Conservation (phyloP, 2,888 invertebrate genomes). For the Silvanus unidentatus region DNA sequence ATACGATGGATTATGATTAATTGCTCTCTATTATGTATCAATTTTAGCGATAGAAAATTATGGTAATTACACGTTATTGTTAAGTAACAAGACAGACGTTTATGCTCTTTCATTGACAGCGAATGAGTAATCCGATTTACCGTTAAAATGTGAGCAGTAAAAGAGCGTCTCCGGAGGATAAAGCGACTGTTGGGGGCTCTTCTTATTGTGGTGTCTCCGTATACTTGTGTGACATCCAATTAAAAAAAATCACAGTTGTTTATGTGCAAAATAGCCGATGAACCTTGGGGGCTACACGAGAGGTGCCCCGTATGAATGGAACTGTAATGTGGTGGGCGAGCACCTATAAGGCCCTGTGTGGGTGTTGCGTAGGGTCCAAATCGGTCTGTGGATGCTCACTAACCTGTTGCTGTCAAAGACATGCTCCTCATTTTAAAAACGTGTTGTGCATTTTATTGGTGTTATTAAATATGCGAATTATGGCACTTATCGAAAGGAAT, state of each 20-base stretch:
- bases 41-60: no score
- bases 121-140: no score
- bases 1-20: slow-evolving; percentile 4
- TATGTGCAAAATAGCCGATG: not conserved
- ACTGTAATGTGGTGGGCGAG: slow-evolving; percentile 2
- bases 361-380: slow-evolving; percentile 18
- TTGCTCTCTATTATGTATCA: not conserved
- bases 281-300: not conserved
- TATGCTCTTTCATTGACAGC: no score
- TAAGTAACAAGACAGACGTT: no score
- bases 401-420: slow-evolving; percentile 16
- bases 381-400: slow-evolving; percentile 14
- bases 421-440: not conserved
- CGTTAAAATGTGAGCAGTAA: no score
- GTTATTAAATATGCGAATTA: no score
- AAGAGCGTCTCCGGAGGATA: no score
- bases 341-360: slow-evolving; percentile 18
- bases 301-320: slow-evolving; percentile 4
- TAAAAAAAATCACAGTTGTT: not conserved
- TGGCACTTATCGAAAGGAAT: no score
- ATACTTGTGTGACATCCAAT: slow-evolving; percentile 1
- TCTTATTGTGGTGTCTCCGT: no score
- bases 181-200: no score
- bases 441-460: no score
- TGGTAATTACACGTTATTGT: no score